Percentiles rank a stretch among this genome's conserved stretches.
phyloP scores from a whole-genome alignment of 2,888 invertebrate species.

The Drosophila paranaensis region DNA sequence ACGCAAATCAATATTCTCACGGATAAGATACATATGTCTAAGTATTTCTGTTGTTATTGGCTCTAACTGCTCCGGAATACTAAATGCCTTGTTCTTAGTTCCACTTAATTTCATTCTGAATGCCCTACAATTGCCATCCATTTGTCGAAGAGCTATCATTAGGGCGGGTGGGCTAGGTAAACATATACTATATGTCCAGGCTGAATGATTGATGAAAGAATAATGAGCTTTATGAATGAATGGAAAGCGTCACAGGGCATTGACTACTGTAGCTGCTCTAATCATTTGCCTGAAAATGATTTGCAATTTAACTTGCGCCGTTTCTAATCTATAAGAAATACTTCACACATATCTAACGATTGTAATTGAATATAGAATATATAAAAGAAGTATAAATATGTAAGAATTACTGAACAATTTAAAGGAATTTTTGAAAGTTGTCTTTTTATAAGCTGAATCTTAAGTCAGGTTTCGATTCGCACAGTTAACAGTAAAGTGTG shows the following conservation, averaged over 20 bases:
- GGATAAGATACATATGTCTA: slow-evolving; percentile 62
- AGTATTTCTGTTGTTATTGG: not conserved
- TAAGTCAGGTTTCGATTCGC: not conserved
- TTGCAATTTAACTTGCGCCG: not conserved
- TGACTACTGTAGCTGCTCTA: slow-evolving; percentile 28
- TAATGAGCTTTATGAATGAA: slow-evolving; percentile 39
- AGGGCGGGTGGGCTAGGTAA: not conserved
- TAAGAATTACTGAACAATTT: too few species aligned
- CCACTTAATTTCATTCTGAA: slow-evolving; percentile 9
- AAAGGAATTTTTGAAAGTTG: not conserved
- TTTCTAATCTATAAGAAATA: slow-evolving; percentile 11
- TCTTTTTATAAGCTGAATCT: not conserved
- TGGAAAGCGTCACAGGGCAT: not conserved
- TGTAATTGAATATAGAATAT: too few species aligned
- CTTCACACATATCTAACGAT: not conserved
- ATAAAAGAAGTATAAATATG: too few species aligned
- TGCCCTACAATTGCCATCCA: slow-evolving; percentile 17
- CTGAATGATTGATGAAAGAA: slow-evolving; percentile 60
- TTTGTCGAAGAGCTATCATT: slow-evolving; percentile 29
- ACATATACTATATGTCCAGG: slow-evolving; percentile 1
- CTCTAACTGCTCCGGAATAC: not conserved
- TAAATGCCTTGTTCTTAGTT: not conserved
- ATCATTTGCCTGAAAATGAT: slow-evolving; percentile 5
- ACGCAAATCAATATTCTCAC: slow-evolving; percentile 20
- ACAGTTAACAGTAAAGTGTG: not conserved